Base-by-base conservation (phyloP, 2,888 invertebrate species). In the Callosobruchus maculatus region DNA sequence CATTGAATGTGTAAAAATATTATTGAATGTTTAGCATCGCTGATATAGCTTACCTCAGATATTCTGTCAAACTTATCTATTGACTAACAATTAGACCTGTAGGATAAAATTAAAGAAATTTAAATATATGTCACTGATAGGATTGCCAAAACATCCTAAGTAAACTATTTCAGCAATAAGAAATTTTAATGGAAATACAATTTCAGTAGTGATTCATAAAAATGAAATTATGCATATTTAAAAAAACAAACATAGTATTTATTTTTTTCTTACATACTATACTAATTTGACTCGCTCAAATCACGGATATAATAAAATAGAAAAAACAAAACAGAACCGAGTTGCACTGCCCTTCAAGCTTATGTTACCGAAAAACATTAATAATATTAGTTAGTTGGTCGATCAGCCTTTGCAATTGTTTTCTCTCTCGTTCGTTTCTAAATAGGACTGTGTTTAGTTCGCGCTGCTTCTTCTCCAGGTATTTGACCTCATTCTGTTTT, bases 401-500 rank as follows among this genome's bases (percentile, higher is more conserved):
- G 78, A 86, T 81, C 75, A 81, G 80, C 75, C 80, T 83, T 76
- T 85, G 83, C 75, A 86, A 79, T 76, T 82, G 83, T 78, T 81
- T 83, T 49, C 81, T 80, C 71, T 86, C 84, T 77, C 85, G 85
- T 75, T 85, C 84, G 74, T 78, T 83, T 71, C 83, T 77, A 78
- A 84, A 84, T 72, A 82, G 80, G 70, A 83, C 80, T 70, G 85
- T 84, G 75, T 84, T 82, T 75, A 87, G 76, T 73, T 85, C 84
- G 72, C 84, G 80, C 77, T 84, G 84, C 74, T 81, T 83, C 68
- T 82, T 79, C 75, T 87, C 86, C 49, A 85, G 80, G 74, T 81
- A 82, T 76, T 83, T 88, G 20, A 90, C 88, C 22, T 88, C 84
- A 21, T 88, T 86, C 20, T 90, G 90, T 72, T 88, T 87, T 80